phyloP scores from a whole-genome alignment of 2,888 invertebrate species.

The Drosophila austrosaltans region DNA sequence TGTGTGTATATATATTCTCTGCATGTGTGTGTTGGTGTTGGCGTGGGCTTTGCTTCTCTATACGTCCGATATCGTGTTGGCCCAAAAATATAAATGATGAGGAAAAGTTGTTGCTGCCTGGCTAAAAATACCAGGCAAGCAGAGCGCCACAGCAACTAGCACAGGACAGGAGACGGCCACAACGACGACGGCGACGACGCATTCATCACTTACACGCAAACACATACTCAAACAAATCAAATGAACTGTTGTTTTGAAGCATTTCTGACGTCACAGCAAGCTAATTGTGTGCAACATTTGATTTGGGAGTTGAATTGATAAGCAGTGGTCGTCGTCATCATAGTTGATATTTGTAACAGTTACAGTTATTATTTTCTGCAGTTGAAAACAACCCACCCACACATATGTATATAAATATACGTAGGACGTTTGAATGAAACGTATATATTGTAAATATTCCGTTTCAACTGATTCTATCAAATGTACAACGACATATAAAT shows the following conservation, averaged over 20 bases:
- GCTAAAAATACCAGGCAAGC: conserved; percentile 58
- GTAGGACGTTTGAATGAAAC: too few species aligned
- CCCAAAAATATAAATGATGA: conserved; percentile 76
- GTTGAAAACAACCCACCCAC: too few species aligned
- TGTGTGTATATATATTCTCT: background rate
- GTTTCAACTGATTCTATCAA: too few species aligned
- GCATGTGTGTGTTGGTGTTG: conserved; percentile 1
- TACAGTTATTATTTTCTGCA: background rate
- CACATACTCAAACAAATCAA: conserved; percentile 19
- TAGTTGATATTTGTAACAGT: background rate
- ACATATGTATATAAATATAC: too few species aligned
- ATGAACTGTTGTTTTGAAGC: conserved; percentile 12
- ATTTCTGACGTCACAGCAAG: conserved; percentile 58
- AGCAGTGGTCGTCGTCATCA: background rate
- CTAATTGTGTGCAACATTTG: conserved; percentile 30
- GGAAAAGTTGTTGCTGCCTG: conserved; percentile 61
- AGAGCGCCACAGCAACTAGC: background rate
- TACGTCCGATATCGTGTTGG: conserved; percentile 44
- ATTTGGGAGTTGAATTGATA: conserved; percentile 2
- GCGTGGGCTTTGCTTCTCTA: background rate
- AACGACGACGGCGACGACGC: background rate
- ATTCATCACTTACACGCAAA: conserved; percentile 3
- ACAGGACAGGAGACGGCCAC: background rate
- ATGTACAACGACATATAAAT: too few species aligned
- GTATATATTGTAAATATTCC: too few species aligned